These are phyloP conservation scores for Tangachromis dhanisi DNA, from an alignment of 2,113 vertebrate species.

Conservation along the genomic window DNA sequence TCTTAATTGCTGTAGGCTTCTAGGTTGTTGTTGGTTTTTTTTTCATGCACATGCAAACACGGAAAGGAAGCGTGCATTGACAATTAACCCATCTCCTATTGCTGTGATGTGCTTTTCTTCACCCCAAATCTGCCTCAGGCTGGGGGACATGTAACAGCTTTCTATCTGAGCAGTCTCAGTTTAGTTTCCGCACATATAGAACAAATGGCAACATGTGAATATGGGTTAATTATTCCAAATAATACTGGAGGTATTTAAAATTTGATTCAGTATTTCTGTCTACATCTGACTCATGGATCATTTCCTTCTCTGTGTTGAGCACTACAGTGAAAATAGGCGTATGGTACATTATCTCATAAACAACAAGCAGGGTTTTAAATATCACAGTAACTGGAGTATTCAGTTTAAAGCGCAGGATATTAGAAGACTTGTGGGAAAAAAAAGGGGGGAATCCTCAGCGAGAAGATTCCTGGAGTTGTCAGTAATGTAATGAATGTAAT, in stretches of 20 bases:
- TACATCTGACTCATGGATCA: not conserved
- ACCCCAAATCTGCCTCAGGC: slow-evolving; percentile 11
- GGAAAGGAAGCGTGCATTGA: not conserved
- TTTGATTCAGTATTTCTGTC: not conserved
- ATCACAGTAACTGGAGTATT: not conserved
- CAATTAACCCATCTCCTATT: slow-evolving; percentile 5
- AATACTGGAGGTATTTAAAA: not conserved
- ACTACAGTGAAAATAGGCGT: not conserved
- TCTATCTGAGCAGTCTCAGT: not conserved
- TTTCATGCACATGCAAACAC: not conserved
- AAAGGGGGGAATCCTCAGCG: not conserved
- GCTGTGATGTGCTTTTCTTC: slow-evolving; percentile 20
- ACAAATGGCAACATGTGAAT: not conserved
- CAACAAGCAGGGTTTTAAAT: not conserved
- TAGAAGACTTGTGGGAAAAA: not conserved
- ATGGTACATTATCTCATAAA: not conserved
- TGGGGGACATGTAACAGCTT: not conserved
- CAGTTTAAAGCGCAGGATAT: not conserved
- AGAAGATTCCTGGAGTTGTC: slow-evolving; percentile 17
- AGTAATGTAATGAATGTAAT: slow-evolving; percentile 37
- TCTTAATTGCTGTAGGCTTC: slow-evolving; percentile 21
- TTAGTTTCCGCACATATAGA: not conserved
- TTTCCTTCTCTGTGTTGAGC: not conserved
- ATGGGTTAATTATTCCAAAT: not conserved
- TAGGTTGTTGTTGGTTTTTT: not conserved